Percentiles rank a stretch among this genome's conserved stretches.
Conservation (phyloP, 2,888 invertebrate species). For the Nomada fucata region DNA sequence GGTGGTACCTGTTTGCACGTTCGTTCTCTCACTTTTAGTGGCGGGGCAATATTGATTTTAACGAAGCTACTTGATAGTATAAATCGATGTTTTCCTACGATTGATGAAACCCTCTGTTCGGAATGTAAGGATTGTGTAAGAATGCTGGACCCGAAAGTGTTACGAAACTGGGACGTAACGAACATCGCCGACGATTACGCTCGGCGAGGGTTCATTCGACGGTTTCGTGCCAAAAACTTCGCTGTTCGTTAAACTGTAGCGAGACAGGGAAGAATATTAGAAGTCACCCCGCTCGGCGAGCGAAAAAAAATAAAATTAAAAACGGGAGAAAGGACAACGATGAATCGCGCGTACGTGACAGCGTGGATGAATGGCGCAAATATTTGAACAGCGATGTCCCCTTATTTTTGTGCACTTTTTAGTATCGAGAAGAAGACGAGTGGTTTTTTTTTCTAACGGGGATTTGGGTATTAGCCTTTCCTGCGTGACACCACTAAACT, state of each 20-base stretch:
- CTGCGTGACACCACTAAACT: too few relatives aligned
- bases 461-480: too few relatives aligned
- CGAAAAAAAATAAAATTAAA: not conserved
- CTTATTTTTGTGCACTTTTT: not conserved
- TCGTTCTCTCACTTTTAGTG: too few relatives aligned
- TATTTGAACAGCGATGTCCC: constrained; percentile 1
- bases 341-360: constrained; percentile 23
- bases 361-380: constrained; percentile 14
- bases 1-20: too few relatives aligned
- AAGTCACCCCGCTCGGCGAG: constrained; percentile 31
- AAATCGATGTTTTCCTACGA: too few relatives aligned
- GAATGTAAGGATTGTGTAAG: not conserved
- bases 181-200: constrained; percentile 42
- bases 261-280: constrained; percentile 37
- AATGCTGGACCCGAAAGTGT: constrained; percentile 26
- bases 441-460: not conserved
- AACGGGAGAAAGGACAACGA: constrained; percentile 4
- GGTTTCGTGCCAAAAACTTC: constrained; percentile 58
- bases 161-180: constrained; percentile 18
- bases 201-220: constrained; percentile 27
- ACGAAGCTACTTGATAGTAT: too few relatives aligned
- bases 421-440: too few relatives aligned
- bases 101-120: too few relatives aligned
- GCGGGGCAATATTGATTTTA: too few relatives aligned
- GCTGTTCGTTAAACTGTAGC: constrained; percentile 57